Conservation (phyloP, 2,888 invertebrate species). For the Rhaphigaster nebulosa region DNA sequence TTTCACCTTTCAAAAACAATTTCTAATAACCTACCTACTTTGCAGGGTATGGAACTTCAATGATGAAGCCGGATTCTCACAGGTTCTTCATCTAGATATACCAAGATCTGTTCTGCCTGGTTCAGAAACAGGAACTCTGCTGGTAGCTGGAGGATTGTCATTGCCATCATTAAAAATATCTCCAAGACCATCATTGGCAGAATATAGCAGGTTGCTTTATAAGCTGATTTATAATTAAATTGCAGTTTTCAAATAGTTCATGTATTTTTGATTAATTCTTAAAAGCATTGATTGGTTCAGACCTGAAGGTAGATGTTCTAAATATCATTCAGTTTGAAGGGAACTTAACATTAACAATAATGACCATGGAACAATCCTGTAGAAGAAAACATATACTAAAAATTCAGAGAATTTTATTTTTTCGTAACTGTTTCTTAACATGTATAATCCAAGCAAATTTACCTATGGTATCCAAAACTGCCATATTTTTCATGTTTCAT, state of each 20-base stretch:
- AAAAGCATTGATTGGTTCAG: no score
- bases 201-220: conserved; percentile 64
- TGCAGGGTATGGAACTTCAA: conserved; percentile 79
- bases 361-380: no score
- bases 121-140: conserved; percentile 75
- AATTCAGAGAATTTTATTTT: no score
- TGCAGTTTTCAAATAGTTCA: neutral
- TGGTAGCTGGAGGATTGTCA: conserved; percentile 76
- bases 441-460: no score
- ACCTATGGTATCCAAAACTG: no score
- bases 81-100: conserved; percentile 77
- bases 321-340: no score
- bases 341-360: no score
- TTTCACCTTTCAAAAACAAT: neutral
- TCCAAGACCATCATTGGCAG: conserved; percentile 62
- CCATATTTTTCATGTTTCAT: no score
- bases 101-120: conserved; percentile 78
- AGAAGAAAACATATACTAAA: no score
- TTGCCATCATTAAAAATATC: conserved; percentile 69
- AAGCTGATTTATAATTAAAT: neutral
- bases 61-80: conserved; percentile 79
- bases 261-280: neutral
- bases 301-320: no score
- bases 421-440: no score
- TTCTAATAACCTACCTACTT: neutral